These are phyloP conservation scores for Clinocottus analis DNA, from an alignment of 2,113 vertebrate species.

Conservation along the genomic window DNA sequence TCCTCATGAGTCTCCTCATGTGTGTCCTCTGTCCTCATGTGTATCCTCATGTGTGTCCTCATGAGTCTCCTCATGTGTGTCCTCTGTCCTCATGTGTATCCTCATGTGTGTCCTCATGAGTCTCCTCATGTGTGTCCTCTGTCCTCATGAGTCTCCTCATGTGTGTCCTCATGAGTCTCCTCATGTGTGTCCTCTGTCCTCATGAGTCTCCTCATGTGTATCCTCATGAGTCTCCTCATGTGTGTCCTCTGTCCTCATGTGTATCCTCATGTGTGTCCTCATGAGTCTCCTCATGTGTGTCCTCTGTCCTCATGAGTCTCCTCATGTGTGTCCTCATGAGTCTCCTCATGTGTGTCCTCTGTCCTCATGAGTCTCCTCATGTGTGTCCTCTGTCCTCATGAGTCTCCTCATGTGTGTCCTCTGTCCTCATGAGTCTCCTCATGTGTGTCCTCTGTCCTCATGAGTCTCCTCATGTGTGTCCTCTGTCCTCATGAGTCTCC, in stretches of 20 bases:
- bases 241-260: slow-evolving; percentile 80
- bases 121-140: slow-evolving; percentile 51
- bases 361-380: background rate
- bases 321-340: no score
- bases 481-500: background rate
- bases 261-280: background rate
- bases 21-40: no score
- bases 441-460: background rate
- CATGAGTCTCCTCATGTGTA: background rate
- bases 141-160: slow-evolving; percentile 96
- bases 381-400: no score
- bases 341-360: background rate
- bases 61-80: background rate
- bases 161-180: no score
- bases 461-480: background rate
- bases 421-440: slow-evolving; percentile 92
- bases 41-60: no score
- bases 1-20: background rate
- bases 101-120: no score
- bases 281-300: background rate
- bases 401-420: background rate
- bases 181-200: background rate
- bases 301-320: background rate
- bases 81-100: background rate
- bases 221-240: no score